Conservation (phyloP, 2,888 invertebrate species). For the Caenorhabditis sp. region DNA sequence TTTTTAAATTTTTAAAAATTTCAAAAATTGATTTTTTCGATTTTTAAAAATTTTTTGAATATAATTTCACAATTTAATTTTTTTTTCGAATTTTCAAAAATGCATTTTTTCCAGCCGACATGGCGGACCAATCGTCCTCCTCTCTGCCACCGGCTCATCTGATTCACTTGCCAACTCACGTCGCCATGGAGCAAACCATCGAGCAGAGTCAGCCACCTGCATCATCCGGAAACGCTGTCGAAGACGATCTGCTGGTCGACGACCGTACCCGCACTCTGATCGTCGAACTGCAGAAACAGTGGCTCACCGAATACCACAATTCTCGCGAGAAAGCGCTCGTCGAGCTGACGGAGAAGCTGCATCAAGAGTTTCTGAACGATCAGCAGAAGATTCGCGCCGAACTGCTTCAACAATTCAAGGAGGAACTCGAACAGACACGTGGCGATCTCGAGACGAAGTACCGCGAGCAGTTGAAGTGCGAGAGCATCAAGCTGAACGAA, state of each 20-base stretch:
- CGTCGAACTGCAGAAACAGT: constrained; percentile 83
- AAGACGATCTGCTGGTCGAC: constrained; percentile 24
- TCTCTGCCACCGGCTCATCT: not conserved
- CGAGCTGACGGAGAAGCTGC: constrained; percentile 84
- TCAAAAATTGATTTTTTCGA: not conserved
- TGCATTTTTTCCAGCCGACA: not conserved
- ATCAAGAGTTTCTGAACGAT: constrained; percentile 83
- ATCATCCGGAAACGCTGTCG: no score
- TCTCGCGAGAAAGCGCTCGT: constrained; percentile 84
- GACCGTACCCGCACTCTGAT: constrained; percentile 81
- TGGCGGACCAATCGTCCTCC: not conserved
- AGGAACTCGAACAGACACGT: constrained; percentile 84
- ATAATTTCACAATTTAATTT: not conserved
- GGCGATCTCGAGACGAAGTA: constrained; percentile 80
- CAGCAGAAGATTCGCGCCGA: constrained; percentile 84
- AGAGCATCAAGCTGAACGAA: constrained; percentile 86
- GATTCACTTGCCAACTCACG: not conserved
- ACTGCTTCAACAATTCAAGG: constrained; percentile 83
- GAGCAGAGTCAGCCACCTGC: not conserved
- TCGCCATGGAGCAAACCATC: constrained; percentile 2
- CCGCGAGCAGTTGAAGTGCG: constrained; percentile 84
- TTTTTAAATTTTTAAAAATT: not conserved
- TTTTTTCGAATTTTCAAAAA: not conserved
- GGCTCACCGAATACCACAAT: constrained; percentile 83
- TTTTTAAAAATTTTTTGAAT: not conserved